Base-by-base conservation (phyloP, 1,140 invertebrate species). In the Bombyx mandarina region DNA sequence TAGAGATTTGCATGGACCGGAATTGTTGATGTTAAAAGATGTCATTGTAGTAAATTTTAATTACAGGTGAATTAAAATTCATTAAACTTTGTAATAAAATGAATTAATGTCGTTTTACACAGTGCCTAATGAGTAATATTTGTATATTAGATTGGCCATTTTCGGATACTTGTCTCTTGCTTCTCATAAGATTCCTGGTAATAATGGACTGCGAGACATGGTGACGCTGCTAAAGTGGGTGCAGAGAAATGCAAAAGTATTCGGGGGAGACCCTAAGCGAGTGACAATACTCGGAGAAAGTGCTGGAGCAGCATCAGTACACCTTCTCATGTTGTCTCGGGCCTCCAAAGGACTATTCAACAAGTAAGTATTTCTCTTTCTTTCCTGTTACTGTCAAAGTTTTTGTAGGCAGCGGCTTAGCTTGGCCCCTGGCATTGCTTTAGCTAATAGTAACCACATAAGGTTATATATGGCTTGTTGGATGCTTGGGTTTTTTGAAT, bases 41-140 rank as follows among this genome's bases (percentile, higher is more conserved):
- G 85, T 94, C 5, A 89, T 94, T 1, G 80, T 94, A 9, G 92
- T 94, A 2, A 92, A 91, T 1, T 86, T 93, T n/a, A 93, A 94
- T 66, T 94, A 94, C 66, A 83, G 84, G 82, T 82, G 50, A n/a
- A 46, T 55, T 46, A 55, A 26, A 46, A 26, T 55, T 22, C 51
- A 6, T 46, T 46, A 8, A 18, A 6, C 2, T 12, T 56, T 56
- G 12, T 1, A 22, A 35, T 35, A 35, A 35, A 35, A 35, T 3
- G 26, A 3, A 35, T 35, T 35, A 5, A 35, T 35, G 2, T 35
- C 4, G 26, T 2, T 35, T 35, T 35, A 35, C 26, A 2, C 2
- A 35, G 26, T 35, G 2, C 26, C 26, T 35, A 35, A 35, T 35
- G 26, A 35, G 26, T 35, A 35, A 35, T 5, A 35, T 35, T 35